Conservation (phyloP, 1,140 invertebrate genomes). For the Lepidostoma basale region DNA sequence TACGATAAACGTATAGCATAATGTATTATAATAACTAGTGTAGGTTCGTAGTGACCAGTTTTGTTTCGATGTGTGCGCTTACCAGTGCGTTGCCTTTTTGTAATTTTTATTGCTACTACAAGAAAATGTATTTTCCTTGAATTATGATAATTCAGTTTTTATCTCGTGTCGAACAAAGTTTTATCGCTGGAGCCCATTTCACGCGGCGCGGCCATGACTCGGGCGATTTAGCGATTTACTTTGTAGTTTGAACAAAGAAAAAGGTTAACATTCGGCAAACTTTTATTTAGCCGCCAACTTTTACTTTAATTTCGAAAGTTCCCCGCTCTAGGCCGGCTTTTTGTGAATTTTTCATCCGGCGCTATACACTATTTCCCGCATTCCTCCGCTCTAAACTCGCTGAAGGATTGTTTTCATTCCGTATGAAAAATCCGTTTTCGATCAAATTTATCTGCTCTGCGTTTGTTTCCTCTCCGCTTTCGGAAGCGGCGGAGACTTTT, state of each 20-base stretch:
- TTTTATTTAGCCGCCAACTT: constrained; percentile 30
- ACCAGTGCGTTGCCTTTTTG: too few relatives aligned
- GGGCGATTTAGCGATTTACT: constrained; percentile 6
- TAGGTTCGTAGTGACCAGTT: too few relatives aligned
- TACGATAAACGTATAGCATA: too few relatives aligned
- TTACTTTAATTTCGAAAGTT: constrained; percentile 16
- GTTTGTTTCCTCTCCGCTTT: not conserved
- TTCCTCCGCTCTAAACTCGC: not conserved
- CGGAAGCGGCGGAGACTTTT: not conserved
- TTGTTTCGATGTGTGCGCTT: not conserved
- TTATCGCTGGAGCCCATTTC: constrained; percentile 16
- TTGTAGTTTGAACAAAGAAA: constrained; percentile 5
- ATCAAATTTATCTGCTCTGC: not conserved
- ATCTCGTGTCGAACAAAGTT: constrained; percentile 15
- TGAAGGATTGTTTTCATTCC: constrained; percentile 12
- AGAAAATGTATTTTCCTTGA: too few relatives aligned
- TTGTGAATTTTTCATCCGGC: not conserved
- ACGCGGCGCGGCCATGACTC: not conserved
- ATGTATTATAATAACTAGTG: too few relatives aligned
- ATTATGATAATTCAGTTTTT: constrained; percentile 17
- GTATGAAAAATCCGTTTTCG: too few relatives aligned
- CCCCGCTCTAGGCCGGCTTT: not conserved
- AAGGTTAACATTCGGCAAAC: constrained; percentile 25
- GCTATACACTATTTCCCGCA: not conserved
- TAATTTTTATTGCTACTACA: too few relatives aligned